Evolutionary conservation across 2,888 invertebrate genomes (phyloP), one percentile per base, ranked within the genome.

Genomic region (Hirtodrosophila duncani): DNA sequence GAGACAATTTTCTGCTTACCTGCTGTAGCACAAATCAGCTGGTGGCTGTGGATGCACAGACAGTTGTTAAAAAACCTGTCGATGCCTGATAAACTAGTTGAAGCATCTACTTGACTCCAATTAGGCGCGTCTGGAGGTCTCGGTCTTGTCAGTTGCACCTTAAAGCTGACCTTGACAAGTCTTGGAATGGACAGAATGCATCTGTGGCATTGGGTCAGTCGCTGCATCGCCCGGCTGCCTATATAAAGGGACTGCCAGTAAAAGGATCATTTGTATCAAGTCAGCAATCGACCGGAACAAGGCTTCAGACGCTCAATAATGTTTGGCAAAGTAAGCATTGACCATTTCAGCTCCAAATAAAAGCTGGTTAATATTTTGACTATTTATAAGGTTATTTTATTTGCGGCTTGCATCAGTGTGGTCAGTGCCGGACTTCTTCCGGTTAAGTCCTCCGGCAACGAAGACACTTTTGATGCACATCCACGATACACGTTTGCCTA

Each of bases 401-500:
- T 82, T 41, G 39, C 70, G 8, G 71, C 78, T 1, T 58, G 74
- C 4, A 27, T 82, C 17, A 79, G 75, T 14, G 27, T 75, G 23
- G 68, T 66, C 34, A 77, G 59, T 36, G 85, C 84, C 2, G 85
- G 70, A 2, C 37, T 68, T 17, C 26, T 84, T 34, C 70, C 79
- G 0, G 52, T 49, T 1, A 64, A 66, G 7, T 45, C 57, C 0
- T 46, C 64, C 8, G 46, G 59, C 14, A 77, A 58, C 38, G 69
- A 63, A n/a, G 83, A 82, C 13, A 71, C 70, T 2, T 78, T 70
- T 17, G 85, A 86, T 55, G 50, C 81, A 3, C 75, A 85, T 69
- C 87, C 88, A 1, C 87, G 85, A 27, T 89, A 89, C 67, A 85
- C 86, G 44, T 89, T 88, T 62, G 84, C 82, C 33, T 89, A 89